Conservation (phyloP, 2,113 vertebrate genomes). For the Lepisosteus oculatus region DNA sequence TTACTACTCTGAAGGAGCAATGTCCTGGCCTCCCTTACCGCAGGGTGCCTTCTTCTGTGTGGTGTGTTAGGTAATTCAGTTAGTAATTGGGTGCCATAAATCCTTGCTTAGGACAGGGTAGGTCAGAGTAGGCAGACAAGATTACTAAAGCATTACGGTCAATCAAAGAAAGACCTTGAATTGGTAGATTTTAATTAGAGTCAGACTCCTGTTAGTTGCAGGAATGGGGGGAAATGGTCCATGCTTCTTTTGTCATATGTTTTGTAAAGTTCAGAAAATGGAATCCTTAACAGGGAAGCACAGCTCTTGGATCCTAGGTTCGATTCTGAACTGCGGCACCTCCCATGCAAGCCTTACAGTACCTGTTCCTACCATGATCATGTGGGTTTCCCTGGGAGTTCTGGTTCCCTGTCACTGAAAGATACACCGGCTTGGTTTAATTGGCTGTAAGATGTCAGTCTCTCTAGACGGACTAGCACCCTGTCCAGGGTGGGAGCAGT, state of each 20-base stretch:
- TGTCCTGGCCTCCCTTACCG: not conserved
- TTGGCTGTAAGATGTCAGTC: too few species aligned
- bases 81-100: conserved; percentile 58
- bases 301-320: too few species aligned
- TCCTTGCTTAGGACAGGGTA: conserved; percentile 54
- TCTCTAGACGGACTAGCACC: too few species aligned
- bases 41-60: conserved; percentile 16
- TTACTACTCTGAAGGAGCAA: too few species aligned
- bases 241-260: conserved; percentile 35
- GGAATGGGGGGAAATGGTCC: not conserved
- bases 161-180: conserved; percentile 38
- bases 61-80: conserved; percentile 33
- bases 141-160: conserved; percentile 54
- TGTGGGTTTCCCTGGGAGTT: too few species aligned
- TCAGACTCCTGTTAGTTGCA: conserved; percentile 27
- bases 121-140: conserved; percentile 63
- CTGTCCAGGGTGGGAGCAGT: too few species aligned
- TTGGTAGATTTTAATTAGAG: conserved; percentile 44
- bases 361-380: too few species aligned
- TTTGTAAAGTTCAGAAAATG: conserved; percentile 46
- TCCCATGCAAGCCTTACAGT: too few species aligned
- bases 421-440: too few species aligned
- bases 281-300: conserved; percentile 35
- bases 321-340: too few species aligned
- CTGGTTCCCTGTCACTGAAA: too few species aligned